A percentile compares a stretch with the other conserved stretches of the same genome.
Evolutionary conservation across 2,113 vertebrate genomes (phyloP).

Genomic region (Paramormyrops kingsleyae): DNA sequence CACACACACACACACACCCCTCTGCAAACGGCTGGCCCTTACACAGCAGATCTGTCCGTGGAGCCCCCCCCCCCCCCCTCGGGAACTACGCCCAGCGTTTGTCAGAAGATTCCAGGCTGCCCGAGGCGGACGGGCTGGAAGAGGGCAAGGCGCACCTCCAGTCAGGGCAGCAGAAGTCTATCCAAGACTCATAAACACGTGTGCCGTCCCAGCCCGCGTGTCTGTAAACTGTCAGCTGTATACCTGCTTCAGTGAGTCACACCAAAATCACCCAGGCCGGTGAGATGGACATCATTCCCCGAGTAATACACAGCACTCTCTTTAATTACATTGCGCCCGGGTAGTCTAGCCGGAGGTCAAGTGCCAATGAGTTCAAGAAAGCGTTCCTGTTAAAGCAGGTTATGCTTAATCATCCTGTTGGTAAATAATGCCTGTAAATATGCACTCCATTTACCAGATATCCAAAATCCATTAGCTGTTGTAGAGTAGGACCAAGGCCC

Average conservation of each 20-base stretch:
- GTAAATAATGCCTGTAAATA: not conserved
- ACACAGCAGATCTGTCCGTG: slow-evolving; percentile 31
- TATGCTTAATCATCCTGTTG: not conserved
- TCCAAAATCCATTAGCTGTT: not conserved
- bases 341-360: not conserved
- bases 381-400: not conserved
- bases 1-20: not conserved
- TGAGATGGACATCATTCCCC: not conserved
- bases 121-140: not conserved
- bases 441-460: not conserved
- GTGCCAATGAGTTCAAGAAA: not conserved
- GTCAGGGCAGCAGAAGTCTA: not conserved
- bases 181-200: not conserved
- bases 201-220: not conserved
- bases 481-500: not conserved
- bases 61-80: not conserved
- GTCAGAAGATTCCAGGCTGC: not conserved
- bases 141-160: not conserved
- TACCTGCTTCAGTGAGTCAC: not conserved
- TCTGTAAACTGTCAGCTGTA: not conserved
- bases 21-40: slow-evolving; percentile 28
- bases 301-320: not conserved
- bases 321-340: not conserved
- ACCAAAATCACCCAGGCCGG: not conserved
- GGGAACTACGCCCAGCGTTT: not conserved